A percentile compares a stretch with the other conserved stretches of the same genome.
Evolutionary conservation across 2,888 invertebrate genomes (phyloP).

Genomic region (Abrostola tripartita): DNA sequence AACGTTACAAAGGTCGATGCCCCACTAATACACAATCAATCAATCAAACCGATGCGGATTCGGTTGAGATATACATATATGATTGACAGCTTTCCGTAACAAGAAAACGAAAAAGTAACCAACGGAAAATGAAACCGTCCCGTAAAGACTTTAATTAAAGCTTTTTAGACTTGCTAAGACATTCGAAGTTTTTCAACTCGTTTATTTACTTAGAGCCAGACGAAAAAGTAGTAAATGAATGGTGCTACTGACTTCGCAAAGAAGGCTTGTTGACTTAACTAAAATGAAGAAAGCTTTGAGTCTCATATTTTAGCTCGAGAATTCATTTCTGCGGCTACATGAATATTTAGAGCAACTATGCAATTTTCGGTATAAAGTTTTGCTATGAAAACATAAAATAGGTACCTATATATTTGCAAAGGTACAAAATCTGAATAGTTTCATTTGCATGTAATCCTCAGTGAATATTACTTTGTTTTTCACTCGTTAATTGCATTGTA

Average conservation of each 20-base stretch:
- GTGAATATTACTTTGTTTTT: conserved; percentile 24
- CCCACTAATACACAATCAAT: conserved; percentile 48
- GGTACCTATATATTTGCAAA: conserved; percentile 16
- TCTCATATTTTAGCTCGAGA: conserved; percentile 37
- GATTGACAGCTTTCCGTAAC: conserved; percentile 48
- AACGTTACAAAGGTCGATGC: conserved; percentile 47
- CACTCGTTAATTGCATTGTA: conserved; percentile 3
- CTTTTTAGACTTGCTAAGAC: conserved; percentile 10
- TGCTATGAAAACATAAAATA: conserved; percentile 33
- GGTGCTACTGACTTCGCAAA: conserved; percentile 20
- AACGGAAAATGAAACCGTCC: conserved; percentile 18
- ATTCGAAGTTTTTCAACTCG: conserved; percentile 3
- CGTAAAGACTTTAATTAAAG: conserved; percentile 17
- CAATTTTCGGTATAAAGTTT: conserved; percentile 43
- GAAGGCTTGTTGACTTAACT: conserved; percentile 45
- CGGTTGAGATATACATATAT: conserved; percentile 36
- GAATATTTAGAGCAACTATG: conserved; percentile 49
- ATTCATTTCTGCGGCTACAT: conserved; percentile 35
- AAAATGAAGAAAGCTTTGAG: conserved; percentile 44
- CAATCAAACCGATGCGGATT: conserved; percentile 44
- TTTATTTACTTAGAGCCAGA: conserved; percentile 28
- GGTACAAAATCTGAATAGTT: conserved; percentile 12
- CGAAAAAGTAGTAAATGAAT: conserved; percentile 36
- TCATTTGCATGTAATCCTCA: conserved; percentile 36
- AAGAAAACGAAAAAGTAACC: conserved; percentile 27